Conservation (phyloP, 2,113 vertebrate genomes). For the Octodon degus region DNA sequence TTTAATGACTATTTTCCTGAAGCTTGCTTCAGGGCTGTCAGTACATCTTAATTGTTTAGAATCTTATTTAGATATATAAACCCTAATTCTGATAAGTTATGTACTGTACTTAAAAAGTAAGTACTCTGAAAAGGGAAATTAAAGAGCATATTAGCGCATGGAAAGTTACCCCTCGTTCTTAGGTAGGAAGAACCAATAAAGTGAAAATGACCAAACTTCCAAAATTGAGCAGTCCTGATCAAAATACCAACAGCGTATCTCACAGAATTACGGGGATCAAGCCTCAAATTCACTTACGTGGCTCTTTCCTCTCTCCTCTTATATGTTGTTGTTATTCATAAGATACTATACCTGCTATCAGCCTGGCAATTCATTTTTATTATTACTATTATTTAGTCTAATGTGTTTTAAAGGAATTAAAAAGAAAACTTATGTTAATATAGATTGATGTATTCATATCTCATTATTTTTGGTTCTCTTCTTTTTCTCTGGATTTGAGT, state of each 20-base stretch:
- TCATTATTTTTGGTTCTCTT: neutral
- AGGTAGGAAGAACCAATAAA: too few relatives aligned
- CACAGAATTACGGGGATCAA: too few relatives aligned
- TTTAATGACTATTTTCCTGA: conserved; percentile 5
- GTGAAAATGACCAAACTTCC: too few relatives aligned
- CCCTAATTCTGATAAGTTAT: neutral
- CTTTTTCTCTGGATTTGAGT: neutral
- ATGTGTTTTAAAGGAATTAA: neutral
- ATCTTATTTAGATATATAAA: neutral
- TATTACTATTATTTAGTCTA: neutral
- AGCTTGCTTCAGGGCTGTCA: neutral
- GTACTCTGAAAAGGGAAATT: too few relatives aligned
- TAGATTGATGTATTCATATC: neutral
- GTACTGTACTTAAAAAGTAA: too few relatives aligned
- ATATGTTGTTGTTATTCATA: neutral
- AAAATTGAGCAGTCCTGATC: too few relatives aligned
- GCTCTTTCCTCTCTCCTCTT: neutral
- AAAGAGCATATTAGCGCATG: too few relatives aligned
- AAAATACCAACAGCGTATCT: too few relatives aligned
- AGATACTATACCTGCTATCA: neutral
- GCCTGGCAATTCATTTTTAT: neutral
- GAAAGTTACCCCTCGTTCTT: too few relatives aligned
- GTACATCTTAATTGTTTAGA: neutral
- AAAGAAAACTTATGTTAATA: neutral
- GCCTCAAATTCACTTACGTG: neutral